Base-by-base conservation (phyloP, 2,797 vertebrate genomes). In the Ctenosaura bakeri region DNA sequence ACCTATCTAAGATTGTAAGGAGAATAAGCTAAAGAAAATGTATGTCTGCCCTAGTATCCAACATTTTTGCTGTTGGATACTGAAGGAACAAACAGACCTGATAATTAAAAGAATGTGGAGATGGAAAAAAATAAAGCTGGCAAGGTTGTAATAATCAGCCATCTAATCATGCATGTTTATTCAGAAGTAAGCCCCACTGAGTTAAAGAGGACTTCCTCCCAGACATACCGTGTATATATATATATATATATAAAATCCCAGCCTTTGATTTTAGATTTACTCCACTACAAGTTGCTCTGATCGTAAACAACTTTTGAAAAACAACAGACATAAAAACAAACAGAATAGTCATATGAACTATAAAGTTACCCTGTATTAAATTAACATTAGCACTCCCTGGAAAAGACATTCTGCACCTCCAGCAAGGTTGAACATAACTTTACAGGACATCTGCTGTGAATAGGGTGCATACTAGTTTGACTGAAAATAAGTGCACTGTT, bases 81-180 rank as follows among this genome's bases (percentile, higher is more conserved):
- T 89, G 93, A 92, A 91, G 85, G 87, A 46, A 91, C 78, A 89
- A 77, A 77, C 50, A 91, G 84, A 91, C 89, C 82, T 89, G 88
- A 92, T 88, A 92, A 90, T 90, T 93, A 90, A 90, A 91, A 94
- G 87, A 90, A 92, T 90, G 94, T 22, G 87, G 90, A 90, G 90
- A 90, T 4, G 42, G 77, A 83, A 35, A 94, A 89, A 83, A 93
- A 90, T 91, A 94, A 93, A 82, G 91, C 90, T 69, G 85, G 90
- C 66, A 88, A 92, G 90, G 89, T 87, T 14, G 1, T 90, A 91
- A 87, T 88, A 83, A 92, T 56, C 56, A 13, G 56, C 13, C 56
- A 56, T 56, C 12, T 56, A 56, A 13, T 56, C 56, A 56, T 32
- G 32, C 32, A 32, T 56, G 16, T 76, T 74, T 76, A 62, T 24